phyloP scores from a whole-genome alignment of 2,888 invertebrate species.

The Imbricaverruca yamaguchii region DNA sequence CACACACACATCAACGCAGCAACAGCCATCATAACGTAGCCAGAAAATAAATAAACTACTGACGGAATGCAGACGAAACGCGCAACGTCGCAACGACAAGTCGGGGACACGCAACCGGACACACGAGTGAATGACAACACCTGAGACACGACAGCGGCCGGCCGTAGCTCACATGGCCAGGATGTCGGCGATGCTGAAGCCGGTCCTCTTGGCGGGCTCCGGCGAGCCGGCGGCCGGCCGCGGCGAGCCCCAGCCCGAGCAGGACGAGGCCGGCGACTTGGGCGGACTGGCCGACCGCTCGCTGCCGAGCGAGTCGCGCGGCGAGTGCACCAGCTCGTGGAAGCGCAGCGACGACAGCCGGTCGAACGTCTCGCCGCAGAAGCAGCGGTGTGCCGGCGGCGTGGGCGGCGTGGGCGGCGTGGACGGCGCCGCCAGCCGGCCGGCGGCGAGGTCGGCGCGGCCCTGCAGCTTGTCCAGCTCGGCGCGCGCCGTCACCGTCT shows the following conservation, averaged over 20 bases:
- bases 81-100: no score
- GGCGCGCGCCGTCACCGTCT: neutral
- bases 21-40: no score
- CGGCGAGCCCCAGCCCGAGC: neutral
- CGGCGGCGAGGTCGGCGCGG: neutral
- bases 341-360: neutral
- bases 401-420: neutral
- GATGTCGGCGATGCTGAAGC: slow-evolving; percentile 18
- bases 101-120: neutral
- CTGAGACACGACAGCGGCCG: neutral
- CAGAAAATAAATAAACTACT: no score
- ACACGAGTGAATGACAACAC: neutral
- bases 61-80: no score
- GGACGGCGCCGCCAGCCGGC: neutral
- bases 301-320: neutral
- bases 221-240: neutral
- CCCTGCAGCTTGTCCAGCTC: neutral
- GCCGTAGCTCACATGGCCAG: slow-evolving; percentile 4
- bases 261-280: slow-evolving; percentile 1
- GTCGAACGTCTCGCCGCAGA: slow-evolving; percentile 11
- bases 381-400: neutral
- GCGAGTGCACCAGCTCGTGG: slow-evolving; percentile 20
- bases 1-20: no score
- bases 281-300: neutral
- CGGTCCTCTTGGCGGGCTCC: neutral